Conservation (phyloP, 2,797 vertebrate species). For the Aplochiton taeniatus region DNA sequence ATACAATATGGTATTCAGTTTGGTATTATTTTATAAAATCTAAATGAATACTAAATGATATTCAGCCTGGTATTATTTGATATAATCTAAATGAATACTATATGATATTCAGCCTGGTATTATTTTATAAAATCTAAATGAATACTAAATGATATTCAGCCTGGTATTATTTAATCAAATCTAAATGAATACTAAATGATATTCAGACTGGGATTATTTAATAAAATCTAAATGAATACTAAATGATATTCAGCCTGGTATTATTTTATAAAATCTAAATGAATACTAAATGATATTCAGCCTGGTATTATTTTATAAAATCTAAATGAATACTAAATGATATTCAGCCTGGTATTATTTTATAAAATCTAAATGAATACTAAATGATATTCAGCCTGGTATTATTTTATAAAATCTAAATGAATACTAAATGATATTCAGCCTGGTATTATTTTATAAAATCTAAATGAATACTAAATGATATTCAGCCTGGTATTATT, state of each 20-base stretch:
- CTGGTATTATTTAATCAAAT: too few relatives aligned
- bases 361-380: conserved; percentile 45
- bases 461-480: conserved; percentile 60
- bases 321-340: conserved; percentile 59
- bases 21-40: too few relatives aligned
- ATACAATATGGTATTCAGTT: conserved; percentile 58
- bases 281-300: conserved; percentile 54
- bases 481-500: conserved; percentile 16
- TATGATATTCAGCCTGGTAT: conserved; percentile 46
- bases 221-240: conserved; percentile 50
- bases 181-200: conserved; percentile 59
- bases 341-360: conserved; percentile 15
- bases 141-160: conserved; percentile 53
- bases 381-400: conserved; percentile 52
- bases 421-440: conserved; percentile 56
- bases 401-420: too few relatives aligned
- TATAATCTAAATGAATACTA: conserved; percentile 53
- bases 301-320: too few relatives aligned
- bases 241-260: conserved; percentile 49
- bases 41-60: conserved; percentile 58
- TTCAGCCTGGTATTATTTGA: too few relatives aligned
- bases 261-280: too few relatives aligned
- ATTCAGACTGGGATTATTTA: too few relatives aligned
- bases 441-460: too few relatives aligned
- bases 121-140: too few relatives aligned